Evolutionary conservation across 2,888 invertebrate species (phyloP).

Genomic region (Ichneumoninae sp.): DNA sequence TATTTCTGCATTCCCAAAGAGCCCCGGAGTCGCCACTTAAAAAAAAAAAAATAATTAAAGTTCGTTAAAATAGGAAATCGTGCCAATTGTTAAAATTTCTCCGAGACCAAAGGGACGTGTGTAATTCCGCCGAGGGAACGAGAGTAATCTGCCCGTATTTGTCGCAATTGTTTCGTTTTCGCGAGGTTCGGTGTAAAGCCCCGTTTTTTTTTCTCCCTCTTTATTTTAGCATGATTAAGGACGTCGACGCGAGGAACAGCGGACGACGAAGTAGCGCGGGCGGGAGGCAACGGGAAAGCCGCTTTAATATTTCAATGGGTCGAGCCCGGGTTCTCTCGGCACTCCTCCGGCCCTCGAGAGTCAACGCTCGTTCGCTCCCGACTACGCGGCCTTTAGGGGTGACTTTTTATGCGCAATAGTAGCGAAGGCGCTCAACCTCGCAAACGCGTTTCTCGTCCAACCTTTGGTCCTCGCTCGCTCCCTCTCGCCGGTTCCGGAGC

Average conservation of each 20-base stretch:
- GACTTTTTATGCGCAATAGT: constrained; percentile 66
- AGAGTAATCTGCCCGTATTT: not conserved
- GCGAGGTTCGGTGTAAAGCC: constrained; percentile 2
- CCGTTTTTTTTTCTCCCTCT: constrained; percentile 17
- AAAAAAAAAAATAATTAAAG: not conserved
- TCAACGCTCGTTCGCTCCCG: constrained; percentile 38
- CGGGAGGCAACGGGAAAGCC: constrained; percentile 39
- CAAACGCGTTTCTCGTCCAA: constrained; percentile 41
- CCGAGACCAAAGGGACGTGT: not conserved
- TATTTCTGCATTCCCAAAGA: too few relatives aligned
- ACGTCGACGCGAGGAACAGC: constrained; percentile 42
- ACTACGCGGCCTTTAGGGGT: constrained; percentile 52
- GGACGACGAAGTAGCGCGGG: constrained; percentile 27
- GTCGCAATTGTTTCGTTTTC: constrained; percentile 30
- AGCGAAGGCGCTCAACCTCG: constrained; percentile 19
- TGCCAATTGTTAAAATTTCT: not conserved
- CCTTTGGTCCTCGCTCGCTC: constrained; percentile 19
- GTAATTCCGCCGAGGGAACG: constrained; percentile 2
- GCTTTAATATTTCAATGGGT: constrained; percentile 70
- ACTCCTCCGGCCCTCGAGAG: constrained; percentile 19
- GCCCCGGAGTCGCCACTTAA: not conserved
- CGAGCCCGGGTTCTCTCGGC: constrained; percentile 41
- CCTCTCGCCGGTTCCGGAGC: constrained; percentile 23
- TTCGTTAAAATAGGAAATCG: not conserved
- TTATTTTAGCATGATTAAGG: constrained; percentile 55